Evolutionary conservation across 2,888 invertebrate species (phyloP), one percentile per base, ranked within the genome.

Genomic region (Hofmannophila pseudospretella): DNA sequence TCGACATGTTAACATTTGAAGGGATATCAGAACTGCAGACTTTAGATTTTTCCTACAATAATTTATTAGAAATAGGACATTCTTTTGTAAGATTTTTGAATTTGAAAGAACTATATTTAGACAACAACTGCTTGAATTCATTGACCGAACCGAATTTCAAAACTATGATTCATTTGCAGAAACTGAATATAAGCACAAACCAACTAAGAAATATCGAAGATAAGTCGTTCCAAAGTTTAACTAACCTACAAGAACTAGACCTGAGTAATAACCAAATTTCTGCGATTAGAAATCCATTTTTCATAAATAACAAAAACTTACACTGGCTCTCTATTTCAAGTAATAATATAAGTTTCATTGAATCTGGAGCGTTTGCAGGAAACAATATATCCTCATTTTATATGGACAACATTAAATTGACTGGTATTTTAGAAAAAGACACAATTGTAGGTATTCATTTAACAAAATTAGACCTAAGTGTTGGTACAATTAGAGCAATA

Each of bases 1-100:
- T 49, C 5, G 38, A 32, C 11, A 34, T 44, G 8, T 28, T 40
- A 4, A 45, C 43, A n/a, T 49, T 49, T 36, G 47, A 47, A 36
- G 47, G 49, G 5, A 16, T 47, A 7, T 12, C 41, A 2, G 30
- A 28, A 16, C 34, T 49, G 16, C 23, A 39, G 20, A 39, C 42
- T n/a, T 36, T 49, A 2, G 13, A 38, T 12, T 12, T 47, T 16
- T 41, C 47, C 3, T 14, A 44, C 20, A 49, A 49, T 12, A 32
- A 37, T 13, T 28, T 49, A 12, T 13, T 25, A 9, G 9, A 33
- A 22, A 34, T 47, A 22, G 44, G 34, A 8, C 34, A 45, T 13
- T 26, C 25, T 16, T 45, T 47, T 12, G 38, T 37, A 7, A 40
- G 38, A 36, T 47, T 45, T 19, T 31, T 33, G 2, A 41, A 42